Base-by-base conservation (phyloP, 2,113 vertebrate genomes). In the Serranochromis macrocephalus region DNA sequence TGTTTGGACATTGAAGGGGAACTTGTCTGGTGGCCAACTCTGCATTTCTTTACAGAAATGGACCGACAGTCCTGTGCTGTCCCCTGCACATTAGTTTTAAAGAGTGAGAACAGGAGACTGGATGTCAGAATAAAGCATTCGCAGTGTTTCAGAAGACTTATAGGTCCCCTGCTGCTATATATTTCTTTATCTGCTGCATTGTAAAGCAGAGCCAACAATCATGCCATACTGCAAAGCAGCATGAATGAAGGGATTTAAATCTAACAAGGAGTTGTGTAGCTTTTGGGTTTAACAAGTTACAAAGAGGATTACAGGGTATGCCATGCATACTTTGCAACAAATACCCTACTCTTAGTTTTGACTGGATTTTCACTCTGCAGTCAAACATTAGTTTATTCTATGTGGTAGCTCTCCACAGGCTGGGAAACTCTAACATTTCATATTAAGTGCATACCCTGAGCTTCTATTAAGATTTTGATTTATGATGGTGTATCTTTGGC, bases 261-360 rank as follows among this genome's bases (percentile, higher is more conserved):
- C 81, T 71, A 86, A 91, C 80, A 87, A 54, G 81, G 24, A 85
- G 47, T 6, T 12, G 29, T 45, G 55, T 57, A 61, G 81, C 24
- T 61, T 91, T 90, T 58, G 53, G 68, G 26, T 89, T 92, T 91
- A 90, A 92, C 53, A 6, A 84, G 78, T 88, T 81, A 81, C 87
- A 85, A 81, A 88, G 85, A 57, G 80, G 90, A 90, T 91, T 91
- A 90, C n/a, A 83, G 42, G 36, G 54, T 81, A 68, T 51, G 53
- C 82, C 73, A 85, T 81, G 85, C 40, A 79, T 63, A 57, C 85
- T 91, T 86, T 83, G 51, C 85, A 68, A 36, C 9, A 80, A 87
- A 91, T 81, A 33, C 53, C 82, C 42, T 12, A 66, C 79, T 87
- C 66, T 85, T 78, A 84, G 66, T 91, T 92, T 85, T 68, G 73